Evolutionary conservation across 1,140 invertebrate species (phyloP).

Genomic region (Eupeodes corollae): DNA sequence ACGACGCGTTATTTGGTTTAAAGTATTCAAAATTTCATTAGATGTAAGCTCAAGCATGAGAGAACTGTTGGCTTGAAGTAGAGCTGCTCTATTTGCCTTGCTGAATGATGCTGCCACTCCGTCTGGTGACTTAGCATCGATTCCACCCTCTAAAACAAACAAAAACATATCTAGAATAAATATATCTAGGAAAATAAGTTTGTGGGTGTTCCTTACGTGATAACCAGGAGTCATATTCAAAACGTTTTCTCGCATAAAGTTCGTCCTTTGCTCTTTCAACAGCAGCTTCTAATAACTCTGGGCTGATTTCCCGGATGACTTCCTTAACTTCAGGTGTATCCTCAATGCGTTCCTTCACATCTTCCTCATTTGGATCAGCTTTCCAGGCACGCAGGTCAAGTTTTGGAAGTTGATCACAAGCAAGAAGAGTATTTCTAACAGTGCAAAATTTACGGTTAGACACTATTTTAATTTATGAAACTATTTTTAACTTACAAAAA

Average conservation of each 20-base stretch:
- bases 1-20: constrained; percentile 45
- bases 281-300: constrained; percentile 47
- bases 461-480: background rate
- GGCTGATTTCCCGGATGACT: constrained; percentile 33
- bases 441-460: background rate
- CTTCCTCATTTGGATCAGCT: constrained; percentile 16
- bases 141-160: constrained; percentile 49
- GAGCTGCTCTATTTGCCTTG: constrained; percentile 70
- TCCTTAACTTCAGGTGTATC: constrained; percentile 30
- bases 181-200: background rate
- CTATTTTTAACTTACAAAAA: constrained; percentile 54
- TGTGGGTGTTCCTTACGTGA: constrained; percentile 18
- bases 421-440: constrained; percentile 61
- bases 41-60: constrained; percentile 79
- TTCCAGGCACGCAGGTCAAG: constrained; percentile 43
- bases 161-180: background rate
- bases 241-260: constrained; percentile 54
- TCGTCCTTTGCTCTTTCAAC: constrained; percentile 63
- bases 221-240: constrained; percentile 65
- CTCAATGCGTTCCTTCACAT: constrained; percentile 24
- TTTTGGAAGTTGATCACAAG: constrained; percentile 56
- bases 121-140: constrained; percentile 73
- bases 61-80: constrained; percentile 73
- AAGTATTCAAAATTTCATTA: constrained; percentile 64
- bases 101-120: constrained; percentile 79